Evolutionary conservation across 2,888 invertebrate species (phyloP).

Genomic region (Pomacea canaliculata): DNA sequence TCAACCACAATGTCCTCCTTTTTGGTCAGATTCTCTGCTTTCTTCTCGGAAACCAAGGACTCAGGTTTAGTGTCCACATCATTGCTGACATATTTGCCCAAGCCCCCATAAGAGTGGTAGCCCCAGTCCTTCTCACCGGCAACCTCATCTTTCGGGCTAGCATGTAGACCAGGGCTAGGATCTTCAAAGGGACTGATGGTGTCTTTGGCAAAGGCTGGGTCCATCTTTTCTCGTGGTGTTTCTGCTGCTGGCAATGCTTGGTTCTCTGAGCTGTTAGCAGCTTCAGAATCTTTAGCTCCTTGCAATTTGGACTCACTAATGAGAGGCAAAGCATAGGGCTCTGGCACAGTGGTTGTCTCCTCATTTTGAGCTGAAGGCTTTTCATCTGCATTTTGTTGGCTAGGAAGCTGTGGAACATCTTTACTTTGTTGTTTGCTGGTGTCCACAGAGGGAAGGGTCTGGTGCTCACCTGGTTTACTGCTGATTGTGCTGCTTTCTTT

Average conservation of each 20-base stretch:
- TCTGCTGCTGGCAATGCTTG: constrained; percentile 1
- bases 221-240: constrained; percentile 10
- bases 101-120: background rate
- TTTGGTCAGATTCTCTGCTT: background rate
- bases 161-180: constrained; percentile 11
- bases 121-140: background rate
- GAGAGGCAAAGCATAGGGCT: constrained; percentile 16
- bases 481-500: constrained; percentile 8
- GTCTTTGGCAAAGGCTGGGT: background rate
- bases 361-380: background rate
- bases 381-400: background rate
- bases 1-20: background rate
- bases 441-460: background rate
- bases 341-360: background rate
- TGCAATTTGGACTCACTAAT: background rate
- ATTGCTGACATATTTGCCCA: background rate
- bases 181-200: constrained; percentile 25
- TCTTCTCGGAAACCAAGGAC: background rate
- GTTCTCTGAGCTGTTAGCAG: background rate
- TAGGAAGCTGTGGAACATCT: background rate
- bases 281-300: background rate
- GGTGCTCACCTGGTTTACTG: constrained; percentile 24
- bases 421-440: background rate
- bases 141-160: background rate
- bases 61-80: background rate